phyloP scores from a whole-genome alignment of 2,888 invertebrate species.

The Mimachlamys varia region DNA sequence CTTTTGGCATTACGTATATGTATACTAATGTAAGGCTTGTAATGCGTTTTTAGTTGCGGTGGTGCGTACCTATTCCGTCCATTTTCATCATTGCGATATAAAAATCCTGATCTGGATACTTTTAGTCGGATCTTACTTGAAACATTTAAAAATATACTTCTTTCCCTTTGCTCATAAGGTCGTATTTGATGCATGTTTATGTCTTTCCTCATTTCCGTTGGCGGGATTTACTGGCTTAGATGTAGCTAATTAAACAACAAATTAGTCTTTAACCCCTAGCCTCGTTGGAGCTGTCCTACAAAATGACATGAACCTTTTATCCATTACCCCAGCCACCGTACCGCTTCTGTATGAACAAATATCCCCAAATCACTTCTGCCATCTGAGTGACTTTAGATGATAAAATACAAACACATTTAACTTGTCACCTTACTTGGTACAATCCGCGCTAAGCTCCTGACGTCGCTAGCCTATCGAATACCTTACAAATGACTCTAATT shows the following conservation, averaged over 20 bases:
- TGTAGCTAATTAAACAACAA: neutral
- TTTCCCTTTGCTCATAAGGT: neutral
- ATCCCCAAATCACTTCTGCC: neutral
- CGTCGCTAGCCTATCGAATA: neutral
- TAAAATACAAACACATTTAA: neutral
- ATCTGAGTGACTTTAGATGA: neutral
- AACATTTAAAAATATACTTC: neutral
- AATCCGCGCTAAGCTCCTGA: neutral
- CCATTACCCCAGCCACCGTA: neutral
- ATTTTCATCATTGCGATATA: no score
- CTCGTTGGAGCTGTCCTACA: neutral
- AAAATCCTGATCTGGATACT: neutral
- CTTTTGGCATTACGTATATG: no score
- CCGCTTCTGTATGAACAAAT: neutral
- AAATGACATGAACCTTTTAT: neutral
- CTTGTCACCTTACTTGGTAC: neutral
- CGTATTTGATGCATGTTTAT: neutral
- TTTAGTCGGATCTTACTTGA: no score
- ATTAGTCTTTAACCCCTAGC: neutral
- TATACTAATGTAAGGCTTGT: no score
- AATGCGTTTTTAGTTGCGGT: no score
- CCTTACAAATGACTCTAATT: constrained; percentile 3
- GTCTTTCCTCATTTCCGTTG: neutral
- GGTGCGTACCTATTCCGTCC: no score
- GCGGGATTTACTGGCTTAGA: neutral